These are phyloP conservation scores for Gymnocephalus cernua DNA, from an alignment of 2,113 vertebrate species.

Conservation along the genomic window DNA sequence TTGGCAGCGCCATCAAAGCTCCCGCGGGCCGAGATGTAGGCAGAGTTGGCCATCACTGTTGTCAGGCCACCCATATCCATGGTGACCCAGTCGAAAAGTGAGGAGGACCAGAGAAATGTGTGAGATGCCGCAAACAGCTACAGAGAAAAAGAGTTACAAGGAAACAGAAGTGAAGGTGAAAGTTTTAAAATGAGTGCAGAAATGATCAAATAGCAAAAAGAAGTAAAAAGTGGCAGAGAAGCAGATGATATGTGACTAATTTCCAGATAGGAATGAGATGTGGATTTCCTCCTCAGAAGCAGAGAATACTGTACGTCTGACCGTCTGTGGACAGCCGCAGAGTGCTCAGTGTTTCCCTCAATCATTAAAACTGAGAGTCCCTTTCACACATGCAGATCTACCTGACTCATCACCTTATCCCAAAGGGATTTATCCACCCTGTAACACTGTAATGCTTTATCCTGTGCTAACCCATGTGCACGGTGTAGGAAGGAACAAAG, in stretches of 20 bases:
- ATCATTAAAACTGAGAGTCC: constrained; percentile 41
- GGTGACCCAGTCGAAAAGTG: constrained; percentile 13
- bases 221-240: neutral
- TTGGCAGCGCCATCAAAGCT: constrained; percentile 82
- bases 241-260: neutral
- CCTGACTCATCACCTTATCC: constrained; percentile 86
- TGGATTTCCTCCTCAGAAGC: constrained; percentile 4
- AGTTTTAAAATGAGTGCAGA: neutral
- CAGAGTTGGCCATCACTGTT: constrained; percentile 86
- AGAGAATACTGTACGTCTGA: neutral
- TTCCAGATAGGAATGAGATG: neutral
- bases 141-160: neutral
- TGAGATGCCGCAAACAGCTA: neutral
- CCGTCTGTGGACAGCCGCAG: constrained; percentile 23
- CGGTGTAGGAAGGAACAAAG: neutral
- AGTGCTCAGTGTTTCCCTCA: constrained; percentile 39
- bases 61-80: constrained; percentile 85
- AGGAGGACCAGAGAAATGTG: constrained; percentile 1
- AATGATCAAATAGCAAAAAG: neutral
- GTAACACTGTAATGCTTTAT: constrained; percentile 78
- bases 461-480: constrained; percentile 56
- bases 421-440: constrained; percentile 79
- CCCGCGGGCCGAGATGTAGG: constrained; percentile 85
- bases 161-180: neutral
- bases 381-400: constrained; percentile 72